Evolutionary conservation across 2,888 invertebrate genomes (phyloP), one percentile per base, ranked within the genome.

Genomic region (Coenonympha arcania): DNA sequence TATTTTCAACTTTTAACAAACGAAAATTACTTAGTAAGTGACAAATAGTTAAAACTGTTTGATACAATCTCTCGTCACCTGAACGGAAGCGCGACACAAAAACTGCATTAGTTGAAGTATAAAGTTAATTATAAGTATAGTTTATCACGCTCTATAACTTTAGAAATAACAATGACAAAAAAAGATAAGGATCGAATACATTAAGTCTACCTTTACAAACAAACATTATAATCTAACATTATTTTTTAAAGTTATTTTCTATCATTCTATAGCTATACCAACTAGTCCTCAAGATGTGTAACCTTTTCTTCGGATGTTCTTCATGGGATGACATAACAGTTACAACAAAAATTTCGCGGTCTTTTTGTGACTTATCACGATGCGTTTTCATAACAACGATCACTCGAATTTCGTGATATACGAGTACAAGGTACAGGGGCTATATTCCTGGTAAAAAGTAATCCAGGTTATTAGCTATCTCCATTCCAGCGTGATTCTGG

Each of bases 61-160:
- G 79, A 79, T 79, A 68, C 62, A 70, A 84, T 82, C 83, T 59
- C 56, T 68, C 70, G 74, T 79, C 84, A 84, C 84, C 84, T 85
- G 85, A 76, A 73, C 81, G 84, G 84, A 85, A 84, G 80, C 60
- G 62, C 57, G 64, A 83, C 85, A 85, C 77, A 83, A 81, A 84
- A 85, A 83, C 79, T 66, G 73, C 85, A 85, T 85, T 85, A 85
- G 74, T 64, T 68, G 64, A 65, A 51, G 56, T 56, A n/a, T n/a
- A 56, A 57, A 57, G 54, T 62, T 60, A 61, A 66, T 65, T 65
- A 61, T 59, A 59, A 59, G 58, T 61, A 57, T 58, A 56, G 36
- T 31, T 48, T 52, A 52, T 52, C 37, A 46, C 51, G 55, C 56
- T 54, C 45, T 55, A 55, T 55, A 59, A 58, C 56, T 57, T 57